phyloP scores from a whole-genome alignment of 2,888 invertebrate genomes.

The Eueremaeus valkanovi region DNA sequence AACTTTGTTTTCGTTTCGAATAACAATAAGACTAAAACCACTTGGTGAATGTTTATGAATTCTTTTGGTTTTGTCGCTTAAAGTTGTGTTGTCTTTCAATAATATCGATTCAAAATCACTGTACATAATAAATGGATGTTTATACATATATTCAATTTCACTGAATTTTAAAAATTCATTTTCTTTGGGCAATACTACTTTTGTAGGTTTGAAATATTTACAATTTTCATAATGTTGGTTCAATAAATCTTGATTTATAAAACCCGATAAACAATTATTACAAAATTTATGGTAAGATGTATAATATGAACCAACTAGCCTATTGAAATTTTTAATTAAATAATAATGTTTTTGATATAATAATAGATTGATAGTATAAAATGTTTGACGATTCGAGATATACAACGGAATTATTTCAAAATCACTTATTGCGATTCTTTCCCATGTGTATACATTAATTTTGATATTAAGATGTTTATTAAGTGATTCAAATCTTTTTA shows the following conservation, averaged over 20 bases:
- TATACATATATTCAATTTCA: not conserved
- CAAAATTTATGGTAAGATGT: not conserved
- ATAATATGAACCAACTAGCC: not conserved
- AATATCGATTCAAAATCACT: not conserved
- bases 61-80: not conserved
- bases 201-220: not conserved
- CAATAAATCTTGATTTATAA: not conserved
- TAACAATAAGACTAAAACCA: not conserved
- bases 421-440: no score
- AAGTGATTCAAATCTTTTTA: not conserved
- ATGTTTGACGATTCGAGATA: not conserved
- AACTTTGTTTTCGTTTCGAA: not conserved
- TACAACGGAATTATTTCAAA: not conserved
- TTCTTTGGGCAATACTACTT: not conserved
- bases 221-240: not conserved
- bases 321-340: not conserved
- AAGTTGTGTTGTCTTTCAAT: not conserved
- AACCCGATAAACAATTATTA: not conserved
- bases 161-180: not conserved
- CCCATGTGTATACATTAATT: not conserved
- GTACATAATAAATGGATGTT: not conserved
- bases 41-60: not conserved
- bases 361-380: not conserved
- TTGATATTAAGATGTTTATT: not conserved
- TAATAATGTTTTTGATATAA: not conserved